Evolutionary conservation across 2,888 invertebrate species (phyloP), one percentile per base, ranked within the genome.

Genomic region (Drosophila macrospina): DNA sequence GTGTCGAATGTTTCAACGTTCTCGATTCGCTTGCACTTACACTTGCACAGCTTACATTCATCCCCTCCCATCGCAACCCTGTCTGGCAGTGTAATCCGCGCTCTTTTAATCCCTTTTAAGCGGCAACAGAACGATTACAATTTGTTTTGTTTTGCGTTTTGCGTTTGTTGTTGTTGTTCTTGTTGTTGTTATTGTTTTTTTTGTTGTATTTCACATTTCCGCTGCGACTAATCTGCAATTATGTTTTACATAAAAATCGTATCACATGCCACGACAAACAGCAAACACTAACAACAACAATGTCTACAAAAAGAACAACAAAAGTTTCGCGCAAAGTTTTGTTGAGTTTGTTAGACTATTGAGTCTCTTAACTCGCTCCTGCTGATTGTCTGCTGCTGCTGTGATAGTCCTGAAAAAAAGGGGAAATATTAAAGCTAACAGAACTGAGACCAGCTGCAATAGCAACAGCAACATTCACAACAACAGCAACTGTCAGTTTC

Each of bases 231-330:
- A 86, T 86, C 88, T 81, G 82, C 87, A 86, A 84, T 84, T 84
- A 84, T 86, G 84, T 80, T 85, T 75, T 80, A 83, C 88, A 88
- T 88, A 86, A 73, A 83, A 84, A 85, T 76, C 86, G 82, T 82
- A 82, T 82, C 86, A 74, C 80, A 76, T 69, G 63, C 75, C 56
- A 61, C 70, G 66, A 50, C 69, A 66, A 60, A 62, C 62, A 77
- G 39, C 60, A 44, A 68, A 13, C 37, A 47, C 24, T 20, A 36
- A 20, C 0, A 56, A 34, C 24, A 50, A 6, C 24, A 51, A 11
- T n/a, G 30, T 24, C 54, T 42, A 28, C 4, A 15, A 56, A 48
- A 34, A 16, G 5, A 48, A 48, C 15, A 54, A 11, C 24, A 54
- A 71, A 77, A 66, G 50, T 77, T 76, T 60, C 61, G 30, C 2